phyloP scores from a whole-genome alignment of 2,888 invertebrate genomes.

The Drosophila sordidula region DNA sequence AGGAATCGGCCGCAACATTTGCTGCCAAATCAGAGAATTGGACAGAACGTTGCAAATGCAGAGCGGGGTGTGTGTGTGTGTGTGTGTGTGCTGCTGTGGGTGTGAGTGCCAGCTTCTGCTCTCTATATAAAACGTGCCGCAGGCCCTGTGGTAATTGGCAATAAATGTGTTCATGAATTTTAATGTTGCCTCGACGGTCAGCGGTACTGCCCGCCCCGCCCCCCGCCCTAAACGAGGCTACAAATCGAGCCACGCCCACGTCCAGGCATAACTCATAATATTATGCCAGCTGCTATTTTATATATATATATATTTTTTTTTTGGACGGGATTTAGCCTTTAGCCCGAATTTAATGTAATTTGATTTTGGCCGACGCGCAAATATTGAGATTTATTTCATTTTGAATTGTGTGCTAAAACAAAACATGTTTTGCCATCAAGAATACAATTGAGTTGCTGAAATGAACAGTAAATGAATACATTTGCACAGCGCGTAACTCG shows the following conservation, averaged over 20 bases:
- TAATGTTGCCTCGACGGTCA: constrained; percentile 74
- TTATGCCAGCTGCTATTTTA: constrained; percentile 69
- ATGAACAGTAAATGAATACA: constrained; percentile 44
- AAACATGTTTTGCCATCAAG: constrained; percentile 42
- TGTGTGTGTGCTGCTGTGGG: constrained; percentile 10
- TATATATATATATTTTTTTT: constrained; percentile 9
- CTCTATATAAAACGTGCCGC: constrained; percentile 67
- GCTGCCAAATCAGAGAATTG: constrained; percentile 54
- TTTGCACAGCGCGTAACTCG: constrained; percentile 33
- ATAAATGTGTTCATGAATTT: constrained; percentile 83
- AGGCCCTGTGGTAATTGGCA: constrained; percentile 80
- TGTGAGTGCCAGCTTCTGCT: constrained; percentile 25
- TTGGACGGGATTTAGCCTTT: constrained; percentile 37
- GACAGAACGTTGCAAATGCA: constrained; percentile 21
- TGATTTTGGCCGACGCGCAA: constrained; percentile 65
- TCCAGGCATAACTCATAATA: constrained; percentile 69
- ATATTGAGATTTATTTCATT: constrained; percentile 79
- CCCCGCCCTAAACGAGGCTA: constrained; percentile 26
- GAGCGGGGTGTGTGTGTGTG: constrained; percentile 6
- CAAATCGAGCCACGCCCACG: constrained; percentile 39
- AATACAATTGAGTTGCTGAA: constrained; percentile 58
- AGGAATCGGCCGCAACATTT: constrained; percentile 54
- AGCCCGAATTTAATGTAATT: constrained; percentile 72
- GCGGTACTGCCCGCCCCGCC: constrained; percentile 20
- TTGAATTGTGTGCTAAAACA: constrained; percentile 56